phyloP scores from a whole-genome alignment of 2,888 invertebrate genomes.

The Dendrolimus houi region DNA sequence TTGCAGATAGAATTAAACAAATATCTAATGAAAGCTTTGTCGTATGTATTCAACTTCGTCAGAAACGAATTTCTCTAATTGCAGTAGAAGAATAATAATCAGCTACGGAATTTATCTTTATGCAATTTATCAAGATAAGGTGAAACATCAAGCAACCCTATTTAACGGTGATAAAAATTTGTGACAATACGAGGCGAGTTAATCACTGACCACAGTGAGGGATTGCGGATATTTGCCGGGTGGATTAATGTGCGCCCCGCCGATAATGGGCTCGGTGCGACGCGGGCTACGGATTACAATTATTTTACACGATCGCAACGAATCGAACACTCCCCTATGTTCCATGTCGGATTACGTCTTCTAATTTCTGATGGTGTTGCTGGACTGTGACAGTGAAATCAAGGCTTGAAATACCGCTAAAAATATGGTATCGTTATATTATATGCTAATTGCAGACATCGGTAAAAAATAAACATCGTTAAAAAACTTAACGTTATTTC shows the following conservation, averaged over 20 bases:
- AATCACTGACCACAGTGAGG: slow-evolving; percentile 40
- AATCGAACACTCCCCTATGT: slow-evolving; percentile 13
- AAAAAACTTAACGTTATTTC: no score
- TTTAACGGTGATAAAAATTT: slow-evolving; percentile 21
- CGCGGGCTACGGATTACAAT: slow-evolving; percentile 28
- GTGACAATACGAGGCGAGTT: slow-evolving; percentile 30
- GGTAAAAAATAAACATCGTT: no score
- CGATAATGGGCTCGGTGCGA: slow-evolving; percentile 28
- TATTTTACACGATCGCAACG: slow-evolving; percentile 31
- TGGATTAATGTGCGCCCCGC: slow-evolving; percentile 36
- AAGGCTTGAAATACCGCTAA: no score
- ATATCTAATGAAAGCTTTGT: no score
- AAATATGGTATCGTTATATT: no score
- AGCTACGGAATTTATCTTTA: not conserved
- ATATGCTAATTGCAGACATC: no score
- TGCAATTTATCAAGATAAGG: not conserved
- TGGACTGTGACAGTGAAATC: no score
- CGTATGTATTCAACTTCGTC: no score
- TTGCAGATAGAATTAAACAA: no score
- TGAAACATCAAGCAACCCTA: slow-evolving; percentile 10
- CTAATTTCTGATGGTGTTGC: not conserved
- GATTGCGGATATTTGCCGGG: slow-evolving; percentile 39
- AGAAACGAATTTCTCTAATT: no score
- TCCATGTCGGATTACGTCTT: slow-evolving; percentile 15
- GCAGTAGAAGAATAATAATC: no score